Evolutionary conservation across 2,113 vertebrate genomes (phyloP).

Genomic region (Echinops telfairi): DNA sequence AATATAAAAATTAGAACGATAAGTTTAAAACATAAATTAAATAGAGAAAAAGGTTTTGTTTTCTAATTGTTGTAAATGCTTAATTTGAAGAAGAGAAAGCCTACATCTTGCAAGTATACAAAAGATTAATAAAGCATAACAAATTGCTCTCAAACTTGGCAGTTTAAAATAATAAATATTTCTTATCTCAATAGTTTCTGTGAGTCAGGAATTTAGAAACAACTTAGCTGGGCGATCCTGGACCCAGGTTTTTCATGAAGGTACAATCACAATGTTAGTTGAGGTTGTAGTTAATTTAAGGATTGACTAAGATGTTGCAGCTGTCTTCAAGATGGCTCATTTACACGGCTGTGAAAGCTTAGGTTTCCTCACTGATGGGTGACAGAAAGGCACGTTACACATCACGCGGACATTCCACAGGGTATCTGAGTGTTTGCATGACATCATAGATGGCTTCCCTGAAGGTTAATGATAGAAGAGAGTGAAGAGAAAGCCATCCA

Average conservation of each 20-base stretch:
- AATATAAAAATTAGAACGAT: neutral
- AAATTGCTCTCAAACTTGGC: neutral
- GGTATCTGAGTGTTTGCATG: neutral
- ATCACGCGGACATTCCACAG: neutral
- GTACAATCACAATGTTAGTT: neutral
- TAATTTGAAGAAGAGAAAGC: neutral
- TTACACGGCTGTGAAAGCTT: too few relatives aligned
- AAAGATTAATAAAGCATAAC: neutral
- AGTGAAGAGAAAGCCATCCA: neutral
- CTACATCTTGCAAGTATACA: neutral
- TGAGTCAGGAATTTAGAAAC: neutral
- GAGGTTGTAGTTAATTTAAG: neutral
- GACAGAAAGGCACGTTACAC: too few relatives aligned
- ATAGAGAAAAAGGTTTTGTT: neutral
- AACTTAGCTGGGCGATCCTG: neutral
- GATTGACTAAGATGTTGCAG: neutral
- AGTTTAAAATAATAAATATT: neutral
- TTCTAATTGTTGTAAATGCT: constrained; percentile 37
- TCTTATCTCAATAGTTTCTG: neutral
- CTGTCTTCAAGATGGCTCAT: neutral
- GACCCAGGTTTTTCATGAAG: neutral
- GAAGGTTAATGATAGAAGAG: neutral
- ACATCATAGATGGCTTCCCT: neutral
- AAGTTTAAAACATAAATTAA: constrained; percentile 44
- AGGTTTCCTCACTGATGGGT: too few relatives aligned